Evolutionary conservation across 2,888 invertebrate genomes (phyloP).

Genomic region (Pardosa pseudoannulata): DNA sequence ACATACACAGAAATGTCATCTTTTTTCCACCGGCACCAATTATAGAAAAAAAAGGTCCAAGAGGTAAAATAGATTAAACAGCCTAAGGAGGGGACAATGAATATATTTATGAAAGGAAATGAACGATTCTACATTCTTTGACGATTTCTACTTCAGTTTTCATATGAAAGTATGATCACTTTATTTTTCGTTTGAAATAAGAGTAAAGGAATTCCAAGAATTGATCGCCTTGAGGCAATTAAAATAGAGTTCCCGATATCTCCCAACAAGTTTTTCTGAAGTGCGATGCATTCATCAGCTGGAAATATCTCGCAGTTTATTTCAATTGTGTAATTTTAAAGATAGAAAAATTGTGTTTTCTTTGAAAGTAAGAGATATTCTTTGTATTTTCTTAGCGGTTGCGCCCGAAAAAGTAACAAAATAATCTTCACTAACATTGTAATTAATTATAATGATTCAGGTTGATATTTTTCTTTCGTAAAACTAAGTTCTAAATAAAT

Average conservation of each 20-base stretch:
- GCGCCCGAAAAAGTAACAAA: too few species aligned
- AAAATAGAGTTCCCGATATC: neutral
- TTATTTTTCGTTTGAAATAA: neutral
- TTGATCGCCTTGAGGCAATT: neutral
- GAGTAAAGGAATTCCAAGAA: neutral
- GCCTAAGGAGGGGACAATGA: conserved; percentile 1
- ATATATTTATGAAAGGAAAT: neutral
- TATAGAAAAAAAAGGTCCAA: neutral
- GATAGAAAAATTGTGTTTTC: too few species aligned
- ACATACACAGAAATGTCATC: neutral
- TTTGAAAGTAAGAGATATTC: too few species aligned
- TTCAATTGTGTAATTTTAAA: too few species aligned
- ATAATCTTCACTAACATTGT: too few species aligned
- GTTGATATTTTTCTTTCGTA: too few species aligned
- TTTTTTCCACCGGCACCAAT: neutral
- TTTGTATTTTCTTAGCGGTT: too few species aligned
- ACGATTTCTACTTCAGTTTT: neutral
- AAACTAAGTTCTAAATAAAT: too few species aligned
- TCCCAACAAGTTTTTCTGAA: neutral
- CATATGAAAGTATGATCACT: neutral
- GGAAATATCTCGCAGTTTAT: too few species aligned
- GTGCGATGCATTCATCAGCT: neutral
- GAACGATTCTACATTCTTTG: neutral
- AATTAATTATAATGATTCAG: too few species aligned
- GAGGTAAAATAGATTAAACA: neutral